Evolutionary conservation across 53 echinoderm and acorn worm genomes (phyloP), one percentile per base, ranked within the genome.

Genomic region (Mesocentrotus franciscanus): DNA sequence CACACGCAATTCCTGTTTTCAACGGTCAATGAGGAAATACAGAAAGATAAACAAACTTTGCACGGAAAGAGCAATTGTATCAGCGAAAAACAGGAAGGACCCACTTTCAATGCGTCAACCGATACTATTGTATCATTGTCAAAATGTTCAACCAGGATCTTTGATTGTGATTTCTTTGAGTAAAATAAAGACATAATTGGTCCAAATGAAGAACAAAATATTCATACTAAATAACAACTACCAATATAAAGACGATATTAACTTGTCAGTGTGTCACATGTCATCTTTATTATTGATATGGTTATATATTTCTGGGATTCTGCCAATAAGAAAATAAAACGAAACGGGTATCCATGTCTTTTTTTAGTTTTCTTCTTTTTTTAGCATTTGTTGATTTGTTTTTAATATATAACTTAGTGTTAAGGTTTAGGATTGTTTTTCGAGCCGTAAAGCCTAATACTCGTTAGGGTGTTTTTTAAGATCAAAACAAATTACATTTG

Each of bases 301-400:
- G n/a, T n/a, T 4, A 4, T 24, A 68, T 5, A 30, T 30, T 30
- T 27, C 32, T 74, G 74, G 74, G 74, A 29, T 30, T 1, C 2
- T 74, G 74, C 74, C 74, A 74, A 74, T 74, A 10, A 30, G 74
- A 32, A 74, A 74, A 74, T 74, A 74, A 71, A 71, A 74, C 32
- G 13, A 2, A 74, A 29, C 30, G 2, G 30, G 9, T 12, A 10
- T 27, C 74, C 30, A 27, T 74, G 13, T 10, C 8, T 2, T 9
- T 22, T 70, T 24, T 24, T 22, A 70, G 18, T 8, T 22, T 70
- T 22, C 27, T 74, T 10, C 29, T 72, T 72, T 74, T n/a, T 8
- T 74, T 26, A 24, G 3, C 68, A 7, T 49, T 49, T 68, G 8
- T 68, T 68, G 68, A 0, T 49, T 49, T 18, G 8, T 68, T 6